phyloP scores from a whole-genome alignment of 2,113 vertebrate species.

The Lamprologus lemairii region DNA sequence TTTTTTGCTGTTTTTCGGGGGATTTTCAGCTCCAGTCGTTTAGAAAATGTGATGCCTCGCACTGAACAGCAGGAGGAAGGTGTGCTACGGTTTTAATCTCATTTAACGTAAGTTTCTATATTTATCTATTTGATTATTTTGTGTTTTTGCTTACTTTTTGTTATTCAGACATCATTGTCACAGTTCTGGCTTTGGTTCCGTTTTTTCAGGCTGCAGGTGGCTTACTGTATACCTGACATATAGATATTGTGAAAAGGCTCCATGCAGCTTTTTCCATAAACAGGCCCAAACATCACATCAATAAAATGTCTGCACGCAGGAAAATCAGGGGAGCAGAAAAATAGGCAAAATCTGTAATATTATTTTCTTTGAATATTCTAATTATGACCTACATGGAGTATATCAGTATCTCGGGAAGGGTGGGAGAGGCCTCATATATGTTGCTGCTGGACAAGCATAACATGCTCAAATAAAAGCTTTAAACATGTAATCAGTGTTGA shows the following conservation, averaged over 20 bases:
- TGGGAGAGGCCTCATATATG: not conserved
- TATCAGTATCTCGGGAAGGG: not conserved
- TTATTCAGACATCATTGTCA: not conserved
- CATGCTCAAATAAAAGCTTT: not conserved
- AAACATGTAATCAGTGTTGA: not conserved
- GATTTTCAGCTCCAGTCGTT: not conserved
- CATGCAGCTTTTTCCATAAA: not conserved
- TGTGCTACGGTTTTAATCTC: not conserved
- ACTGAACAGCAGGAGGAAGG: not conserved
- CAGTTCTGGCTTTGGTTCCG: not conserved
- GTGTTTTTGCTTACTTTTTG: rapidly evolving
- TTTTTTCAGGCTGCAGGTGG: not conserved
- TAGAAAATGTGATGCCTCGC: not conserved
- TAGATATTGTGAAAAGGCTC: not conserved
- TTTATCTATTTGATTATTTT: not conserved
- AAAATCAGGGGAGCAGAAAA: not conserved
- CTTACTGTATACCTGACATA: not conserved
- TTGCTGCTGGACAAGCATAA: not conserved
- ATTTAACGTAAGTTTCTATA: not conserved
- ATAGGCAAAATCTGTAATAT: not conserved
- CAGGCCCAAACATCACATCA: not conserved
- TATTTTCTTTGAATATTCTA: not conserved
- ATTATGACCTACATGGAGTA: not conserved
- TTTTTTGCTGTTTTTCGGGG: not conserved
- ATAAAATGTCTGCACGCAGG: not conserved